These are phyloP conservation scores for Lepidurus packardi DNA, from an alignment of 1,140 invertebrate species.

Conservation along the genomic window DNA sequence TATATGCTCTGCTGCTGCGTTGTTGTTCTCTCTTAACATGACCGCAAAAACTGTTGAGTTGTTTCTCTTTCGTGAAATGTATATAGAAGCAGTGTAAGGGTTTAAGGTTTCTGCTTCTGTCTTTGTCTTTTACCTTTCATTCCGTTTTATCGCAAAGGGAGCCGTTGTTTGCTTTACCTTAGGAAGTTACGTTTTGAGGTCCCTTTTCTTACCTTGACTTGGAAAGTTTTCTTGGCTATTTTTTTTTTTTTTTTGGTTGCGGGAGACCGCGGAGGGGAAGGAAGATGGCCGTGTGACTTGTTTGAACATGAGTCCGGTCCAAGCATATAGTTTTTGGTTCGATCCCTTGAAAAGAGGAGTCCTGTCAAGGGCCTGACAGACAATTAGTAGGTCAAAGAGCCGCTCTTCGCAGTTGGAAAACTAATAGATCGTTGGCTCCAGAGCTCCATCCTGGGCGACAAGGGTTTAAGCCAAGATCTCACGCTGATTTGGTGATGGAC, in stretches of 20 bases:
- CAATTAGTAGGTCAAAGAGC: conserved; percentile 21
- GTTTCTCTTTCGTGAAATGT: background rate
- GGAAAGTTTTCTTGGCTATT: background rate
- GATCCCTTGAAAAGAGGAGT: background rate
- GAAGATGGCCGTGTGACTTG: background rate
- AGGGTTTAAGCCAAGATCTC: background rate
- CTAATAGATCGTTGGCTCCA: background rate
- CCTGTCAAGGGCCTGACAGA: conserved; percentile 17
- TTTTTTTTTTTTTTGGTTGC: no score
- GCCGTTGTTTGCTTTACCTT: background rate
- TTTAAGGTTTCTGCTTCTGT: conserved; percentile 4
- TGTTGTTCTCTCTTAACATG: background rate
- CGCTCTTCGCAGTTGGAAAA: conserved; percentile 12
- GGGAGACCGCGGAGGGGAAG: background rate
- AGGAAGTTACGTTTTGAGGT: background rate
- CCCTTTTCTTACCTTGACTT: background rate
- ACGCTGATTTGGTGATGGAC: conserved; percentile 18
- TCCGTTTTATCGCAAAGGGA: background rate
- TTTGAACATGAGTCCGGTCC: background rate
- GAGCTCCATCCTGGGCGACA: background rate
- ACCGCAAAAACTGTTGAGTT: background rate
- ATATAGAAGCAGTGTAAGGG: conserved; percentile 1
- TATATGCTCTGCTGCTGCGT: background rate
- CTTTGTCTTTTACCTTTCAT: background rate
- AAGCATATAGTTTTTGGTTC: no score